Percentiles rank a stretch among this genome's conserved stretches.
phyloP scores from a whole-genome alignment of 2,113 vertebrate genomes.

The Petrocephalus zakoni region DNA sequence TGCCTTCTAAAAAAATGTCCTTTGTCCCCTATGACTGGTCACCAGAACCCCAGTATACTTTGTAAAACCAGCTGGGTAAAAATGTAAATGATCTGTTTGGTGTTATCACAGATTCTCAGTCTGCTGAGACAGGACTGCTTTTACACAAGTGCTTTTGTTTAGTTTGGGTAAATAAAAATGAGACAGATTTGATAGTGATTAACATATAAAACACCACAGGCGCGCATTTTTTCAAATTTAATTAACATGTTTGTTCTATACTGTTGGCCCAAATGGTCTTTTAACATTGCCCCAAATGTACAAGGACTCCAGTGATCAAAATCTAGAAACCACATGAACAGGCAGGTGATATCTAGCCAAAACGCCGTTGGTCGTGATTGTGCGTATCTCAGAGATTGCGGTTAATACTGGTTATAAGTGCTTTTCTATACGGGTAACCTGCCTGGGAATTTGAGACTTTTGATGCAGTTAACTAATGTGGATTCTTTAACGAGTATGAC shows the following conservation, averaged over 20 bases:
- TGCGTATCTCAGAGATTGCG: background rate
- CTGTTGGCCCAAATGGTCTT: background rate
- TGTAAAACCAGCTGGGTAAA: background rate
- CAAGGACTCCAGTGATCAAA: background rate
- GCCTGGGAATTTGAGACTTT: background rate
- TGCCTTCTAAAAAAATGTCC: too few relatives aligned
- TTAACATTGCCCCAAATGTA: background rate
- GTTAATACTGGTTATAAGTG: constrained; percentile 29
- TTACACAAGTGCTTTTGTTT: constrained; percentile 22
- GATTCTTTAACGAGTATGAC: background rate
- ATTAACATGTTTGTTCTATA: background rate
- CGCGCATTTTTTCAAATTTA: background rate
- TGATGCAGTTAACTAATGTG: background rate
- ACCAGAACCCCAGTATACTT: constrained; percentile 27
- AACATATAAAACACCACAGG: background rate
- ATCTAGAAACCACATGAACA: background rate
- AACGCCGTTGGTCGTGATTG: background rate
- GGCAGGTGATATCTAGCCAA: background rate
- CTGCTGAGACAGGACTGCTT: constrained; percentile 18
- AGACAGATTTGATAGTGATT: background rate
- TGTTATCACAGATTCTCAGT: constrained; percentile 9
- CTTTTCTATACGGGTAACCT: constrained; percentile 20
- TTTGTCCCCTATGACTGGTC: constrained; percentile 31
- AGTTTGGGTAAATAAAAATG: background rate
- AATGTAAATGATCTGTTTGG: constrained; percentile 20